These are phyloP conservation scores for Drosophila nigritarsus DNA, from an alignment of 2,888 invertebrate species.

Conservation along the genomic window DNA sequence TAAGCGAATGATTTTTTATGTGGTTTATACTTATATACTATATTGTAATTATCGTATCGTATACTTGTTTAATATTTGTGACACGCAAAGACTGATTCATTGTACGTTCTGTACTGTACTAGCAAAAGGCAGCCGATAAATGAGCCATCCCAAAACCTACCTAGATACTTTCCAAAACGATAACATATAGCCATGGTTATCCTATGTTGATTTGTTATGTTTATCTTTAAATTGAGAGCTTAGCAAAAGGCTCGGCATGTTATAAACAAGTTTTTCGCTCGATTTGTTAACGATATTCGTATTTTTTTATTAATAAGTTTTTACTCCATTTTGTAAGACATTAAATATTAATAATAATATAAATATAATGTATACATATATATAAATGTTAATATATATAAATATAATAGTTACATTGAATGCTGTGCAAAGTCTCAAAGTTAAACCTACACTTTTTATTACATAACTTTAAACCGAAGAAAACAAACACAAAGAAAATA, in stretches of 20 bases:
- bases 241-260: conserved; percentile 14
- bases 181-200: conserved; percentile 6
- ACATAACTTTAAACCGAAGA: conserved; percentile 42
- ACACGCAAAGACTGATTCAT: conserved; percentile 80
- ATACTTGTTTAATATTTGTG: conserved; percentile 69
- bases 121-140: conserved; percentile 29
- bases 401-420: conserved; percentile 59
- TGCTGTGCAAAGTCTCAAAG: conserved; percentile 78
- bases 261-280: conserved; percentile 34
- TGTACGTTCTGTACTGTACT: conserved; percentile 61
- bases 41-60: conserved; percentile 48
- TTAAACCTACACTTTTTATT: conserved; percentile 73
- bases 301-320: conserved; percentile 58
- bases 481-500: conserved; percentile 39
- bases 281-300: conserved; percentile 53
- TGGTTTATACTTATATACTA: conserved; percentile 40
- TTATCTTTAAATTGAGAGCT: conserved; percentile 5
- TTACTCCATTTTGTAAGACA: conserved; percentile 60
- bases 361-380: conserved; percentile 32
- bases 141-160: conserved; percentile 15
- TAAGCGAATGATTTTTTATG: conserved; percentile 24
- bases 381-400: conserved; percentile 53
- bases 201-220: conserved; percentile 4
- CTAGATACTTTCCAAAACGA: conserved; percentile 5
- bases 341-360: conserved; percentile 27